Evolutionary conservation across 2,113 vertebrate species (phyloP).

Genomic region (Thamnophis sirtalis): DNA sequence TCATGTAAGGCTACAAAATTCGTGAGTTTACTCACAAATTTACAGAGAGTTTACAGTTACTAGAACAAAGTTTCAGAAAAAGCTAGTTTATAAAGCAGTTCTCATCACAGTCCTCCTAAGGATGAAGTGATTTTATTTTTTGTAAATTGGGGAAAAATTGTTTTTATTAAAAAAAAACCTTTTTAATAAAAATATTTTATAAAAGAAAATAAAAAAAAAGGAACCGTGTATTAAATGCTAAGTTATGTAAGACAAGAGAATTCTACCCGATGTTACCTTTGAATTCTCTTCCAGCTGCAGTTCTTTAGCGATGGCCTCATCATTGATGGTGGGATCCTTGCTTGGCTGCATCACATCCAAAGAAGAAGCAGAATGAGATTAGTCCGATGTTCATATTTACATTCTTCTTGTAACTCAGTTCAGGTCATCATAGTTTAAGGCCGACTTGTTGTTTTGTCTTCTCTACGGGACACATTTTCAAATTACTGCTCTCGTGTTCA

Average conservation of each 20-base stretch:
- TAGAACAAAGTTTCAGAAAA: neutral
- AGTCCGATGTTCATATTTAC: neutral
- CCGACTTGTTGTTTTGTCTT: neutral
- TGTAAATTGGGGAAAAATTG: too few species aligned
- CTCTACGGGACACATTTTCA: neutral
- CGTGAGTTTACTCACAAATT: too few species aligned
- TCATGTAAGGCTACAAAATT: too few species aligned
- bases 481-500: neutral
- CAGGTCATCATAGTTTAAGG: neutral
- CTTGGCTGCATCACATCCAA: slow-evolving; percentile 68
- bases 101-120: too few species aligned
- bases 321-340: slow-evolving; percentile 68
- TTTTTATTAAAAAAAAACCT: too few species aligned
- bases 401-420: neutral
- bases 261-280: slow-evolving; percentile 70
- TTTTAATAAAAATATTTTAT: too few species aligned
- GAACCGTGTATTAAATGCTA: neutral
- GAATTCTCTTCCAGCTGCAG: slow-evolving; percentile 88
- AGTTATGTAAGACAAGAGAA: neutral
- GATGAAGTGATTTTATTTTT: too few species aligned
- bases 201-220: too few species aligned
- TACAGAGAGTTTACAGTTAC: neutral
- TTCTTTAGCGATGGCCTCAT: slow-evolving; percentile 84
- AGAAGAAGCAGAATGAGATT: slow-evolving; percentile 40
- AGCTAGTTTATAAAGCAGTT: neutral